Conservation (phyloP, 2,113 vertebrate genomes). For the Oenanthe melanoleuca region DNA sequence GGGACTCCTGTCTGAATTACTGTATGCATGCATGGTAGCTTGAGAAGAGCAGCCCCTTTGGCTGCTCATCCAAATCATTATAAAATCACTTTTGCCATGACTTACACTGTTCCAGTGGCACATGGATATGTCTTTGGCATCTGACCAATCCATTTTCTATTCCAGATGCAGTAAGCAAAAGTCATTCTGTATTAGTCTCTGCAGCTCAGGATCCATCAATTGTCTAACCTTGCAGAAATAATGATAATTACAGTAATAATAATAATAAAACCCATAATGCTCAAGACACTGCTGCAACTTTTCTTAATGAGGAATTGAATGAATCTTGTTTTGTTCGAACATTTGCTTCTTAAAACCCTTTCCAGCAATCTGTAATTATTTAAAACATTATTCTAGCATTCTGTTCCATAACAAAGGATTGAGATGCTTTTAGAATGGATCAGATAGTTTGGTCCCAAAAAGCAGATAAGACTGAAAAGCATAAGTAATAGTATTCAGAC, state of each 20-base stretch:
- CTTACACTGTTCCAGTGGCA: background rate
- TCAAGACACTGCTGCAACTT: background rate
- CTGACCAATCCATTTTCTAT: slow-evolving; percentile 24
- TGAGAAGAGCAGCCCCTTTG: background rate
- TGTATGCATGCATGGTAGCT: background rate
- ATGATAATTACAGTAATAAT: background rate
- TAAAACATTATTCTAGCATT: background rate
- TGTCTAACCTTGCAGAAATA: background rate
- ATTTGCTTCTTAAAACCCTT: background rate
- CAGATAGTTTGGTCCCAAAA: background rate
- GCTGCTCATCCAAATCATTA: background rate
- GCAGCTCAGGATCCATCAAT: background rate
- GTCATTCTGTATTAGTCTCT: slow-evolving; percentile 18
- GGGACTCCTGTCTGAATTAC: background rate
- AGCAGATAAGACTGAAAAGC: background rate
- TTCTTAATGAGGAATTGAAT: background rate
- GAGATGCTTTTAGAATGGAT: background rate
- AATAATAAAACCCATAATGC: background rate
- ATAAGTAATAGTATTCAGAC: background rate
- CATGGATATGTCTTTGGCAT: slow-evolving; percentile 27
- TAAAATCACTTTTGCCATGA: background rate
- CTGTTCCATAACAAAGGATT: background rate
- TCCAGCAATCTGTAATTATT: background rate
- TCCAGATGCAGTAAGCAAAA: slow-evolving; percentile 31
- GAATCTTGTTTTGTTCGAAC: background rate